Evolutionary conservation across 2,113 vertebrate genomes (phyloP).

Genomic region (Ailuropoda melanoleuca): DNA sequence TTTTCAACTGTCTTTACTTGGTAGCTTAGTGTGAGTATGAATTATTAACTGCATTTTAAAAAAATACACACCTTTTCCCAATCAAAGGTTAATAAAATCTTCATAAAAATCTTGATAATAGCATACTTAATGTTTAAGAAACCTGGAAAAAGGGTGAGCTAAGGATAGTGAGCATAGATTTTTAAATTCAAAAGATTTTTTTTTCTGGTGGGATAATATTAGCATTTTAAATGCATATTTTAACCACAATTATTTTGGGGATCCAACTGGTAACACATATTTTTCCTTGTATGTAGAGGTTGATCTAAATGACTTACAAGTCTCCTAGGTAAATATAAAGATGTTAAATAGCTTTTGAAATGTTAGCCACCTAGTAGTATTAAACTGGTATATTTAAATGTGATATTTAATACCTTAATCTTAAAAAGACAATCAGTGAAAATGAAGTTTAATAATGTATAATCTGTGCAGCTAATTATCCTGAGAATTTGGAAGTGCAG

Average conservation of each 20-base stretch:
- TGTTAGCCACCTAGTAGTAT: not conserved
- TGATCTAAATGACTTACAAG: not conserved
- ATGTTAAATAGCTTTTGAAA: conserved; percentile 33
- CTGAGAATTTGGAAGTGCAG: conserved; percentile 15
- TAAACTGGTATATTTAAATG: conserved; percentile 51
- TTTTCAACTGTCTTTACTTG: not conserved
- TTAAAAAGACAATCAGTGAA: conserved; percentile 53
- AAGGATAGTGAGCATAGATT: not conserved
- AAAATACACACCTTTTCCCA: not conserved
- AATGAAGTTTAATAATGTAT: conserved; percentile 61
- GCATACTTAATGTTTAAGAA: not conserved
- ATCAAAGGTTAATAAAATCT: not conserved
- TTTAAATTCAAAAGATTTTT: not conserved
- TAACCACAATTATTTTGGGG: not conserved
- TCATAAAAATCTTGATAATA: not conserved
- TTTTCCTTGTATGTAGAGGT: not conserved
- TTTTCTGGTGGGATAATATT: not conserved
- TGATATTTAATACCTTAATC: conserved; percentile 61
- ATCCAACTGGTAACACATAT: not conserved
- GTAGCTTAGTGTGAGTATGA: not conserved
- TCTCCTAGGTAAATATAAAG: conserved; percentile 28
- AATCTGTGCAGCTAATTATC: conserved; percentile 48
- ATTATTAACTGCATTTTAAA: not conserved
- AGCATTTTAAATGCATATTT: not conserved
- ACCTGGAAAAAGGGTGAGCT: not conserved